A percentile compares a stretch with the other conserved stretches of the same genome.
These are phyloP conservation scores for Tragelaphus imberbis DNA, from an alignment of 2,113 vertebrate genomes.

Conservation along the genomic window DNA sequence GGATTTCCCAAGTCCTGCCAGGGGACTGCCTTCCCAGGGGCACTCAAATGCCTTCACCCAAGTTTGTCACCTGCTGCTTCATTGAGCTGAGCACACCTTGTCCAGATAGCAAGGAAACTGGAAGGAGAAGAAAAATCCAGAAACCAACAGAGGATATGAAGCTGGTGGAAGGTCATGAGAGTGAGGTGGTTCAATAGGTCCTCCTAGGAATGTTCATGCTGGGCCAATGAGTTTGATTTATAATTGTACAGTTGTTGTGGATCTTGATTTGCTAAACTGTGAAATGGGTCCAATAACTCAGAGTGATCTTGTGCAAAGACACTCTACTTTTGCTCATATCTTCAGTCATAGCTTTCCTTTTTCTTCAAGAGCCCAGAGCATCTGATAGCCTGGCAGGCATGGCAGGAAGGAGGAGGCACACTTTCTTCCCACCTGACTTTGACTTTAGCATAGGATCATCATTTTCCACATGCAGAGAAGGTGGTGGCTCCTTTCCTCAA, in stretches of 20 bases:
- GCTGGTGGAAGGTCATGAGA: background rate
- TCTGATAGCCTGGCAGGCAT: background rate
- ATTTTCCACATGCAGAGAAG: constrained; percentile 86
- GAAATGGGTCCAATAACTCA: background rate
- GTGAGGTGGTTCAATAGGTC: background rate
- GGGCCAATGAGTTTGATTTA: background rate
- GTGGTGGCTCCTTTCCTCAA: constrained; percentile 69
- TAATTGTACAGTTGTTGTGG: background rate
- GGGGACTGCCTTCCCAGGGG: background rate
- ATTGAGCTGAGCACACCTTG: background rate
- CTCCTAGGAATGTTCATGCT: background rate
- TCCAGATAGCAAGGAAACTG: background rate
- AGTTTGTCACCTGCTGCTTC: background rate
- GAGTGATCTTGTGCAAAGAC: background rate
- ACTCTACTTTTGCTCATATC: background rate
- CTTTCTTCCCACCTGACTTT: background rate
- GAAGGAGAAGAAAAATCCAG: background rate
- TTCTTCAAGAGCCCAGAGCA: too few species aligned
- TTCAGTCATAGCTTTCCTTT: background rate
- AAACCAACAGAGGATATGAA: background rate
- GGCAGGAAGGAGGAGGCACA: background rate
- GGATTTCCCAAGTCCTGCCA: background rate
- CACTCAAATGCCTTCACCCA: background rate
- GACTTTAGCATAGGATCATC: constrained; percentile 70
- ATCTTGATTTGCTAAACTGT: background rate